Evolutionary conservation across 2,113 vertebrate species (phyloP).

Genomic region (Brachyhypopomus occidentalis): DNA sequence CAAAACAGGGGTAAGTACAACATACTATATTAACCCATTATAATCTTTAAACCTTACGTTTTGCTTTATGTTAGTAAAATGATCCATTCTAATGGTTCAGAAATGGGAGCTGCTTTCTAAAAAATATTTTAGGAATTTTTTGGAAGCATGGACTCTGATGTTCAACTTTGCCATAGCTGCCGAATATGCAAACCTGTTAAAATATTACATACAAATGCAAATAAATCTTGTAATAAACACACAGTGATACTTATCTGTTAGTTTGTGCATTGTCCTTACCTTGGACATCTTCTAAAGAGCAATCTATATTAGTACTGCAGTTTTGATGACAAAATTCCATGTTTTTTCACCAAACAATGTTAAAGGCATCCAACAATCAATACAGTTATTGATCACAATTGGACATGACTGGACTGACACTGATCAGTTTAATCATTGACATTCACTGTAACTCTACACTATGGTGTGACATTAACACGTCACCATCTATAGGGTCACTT

Average conservation of each 20-base stretch:
- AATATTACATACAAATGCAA: not conserved
- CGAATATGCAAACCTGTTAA: slow-evolving; percentile 3
- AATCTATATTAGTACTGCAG: slow-evolving; percentile 24
- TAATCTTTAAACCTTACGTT: not conserved
- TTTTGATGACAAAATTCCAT: not conserved
- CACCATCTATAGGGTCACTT: slow-evolving; percentile 52
- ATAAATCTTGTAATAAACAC: slow-evolving; percentile 4
- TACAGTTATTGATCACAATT: slow-evolving; percentile 49
- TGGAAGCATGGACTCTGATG: not conserved
- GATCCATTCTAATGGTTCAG: not conserved
- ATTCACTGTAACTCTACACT: slow-evolving; percentile 50
- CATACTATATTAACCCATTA: not conserved
- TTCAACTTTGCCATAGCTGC: slow-evolving; percentile 27
- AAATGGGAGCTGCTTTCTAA: not conserved
- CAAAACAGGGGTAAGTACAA: not conserved
- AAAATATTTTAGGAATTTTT: not conserved
- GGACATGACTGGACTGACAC: slow-evolving; percentile 51
- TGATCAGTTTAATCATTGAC: slow-evolving; percentile 49
- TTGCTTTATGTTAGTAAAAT: not conserved
- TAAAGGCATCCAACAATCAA: slow-evolving; percentile 49
- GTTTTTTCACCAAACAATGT: slow-evolving; percentile 40
- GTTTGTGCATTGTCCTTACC: slow-evolving; percentile 20
- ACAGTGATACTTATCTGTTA: slow-evolving; percentile 35
- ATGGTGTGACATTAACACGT: slow-evolving; percentile 44
- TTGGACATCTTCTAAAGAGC: not conserved